phyloP scores from a whole-genome alignment of 2,888 invertebrate species.

The Eristalinus aeneus region DNA sequence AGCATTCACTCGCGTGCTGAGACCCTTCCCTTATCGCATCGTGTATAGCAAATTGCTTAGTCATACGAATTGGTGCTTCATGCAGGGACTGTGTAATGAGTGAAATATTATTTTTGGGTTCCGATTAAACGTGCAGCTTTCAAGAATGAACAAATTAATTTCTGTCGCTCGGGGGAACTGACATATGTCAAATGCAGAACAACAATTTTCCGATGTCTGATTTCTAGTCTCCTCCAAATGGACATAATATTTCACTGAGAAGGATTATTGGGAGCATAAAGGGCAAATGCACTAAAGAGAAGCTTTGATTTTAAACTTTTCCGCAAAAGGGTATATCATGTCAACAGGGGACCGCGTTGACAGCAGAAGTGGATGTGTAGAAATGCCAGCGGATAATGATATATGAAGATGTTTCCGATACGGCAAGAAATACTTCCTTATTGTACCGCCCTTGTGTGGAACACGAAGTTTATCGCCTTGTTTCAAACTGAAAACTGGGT shows the following conservation, averaged over 20 bases:
- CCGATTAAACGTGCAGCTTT: not conserved
- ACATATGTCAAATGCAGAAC: not conserved
- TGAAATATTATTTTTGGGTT: not conserved
- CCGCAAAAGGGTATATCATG: not conserved
- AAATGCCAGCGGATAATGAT: not conserved
- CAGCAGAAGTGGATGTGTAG: not conserved
- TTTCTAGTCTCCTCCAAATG: not conserved
- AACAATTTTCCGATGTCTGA: not conserved
- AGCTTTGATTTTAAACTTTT: not conserved
- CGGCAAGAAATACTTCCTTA: not conserved
- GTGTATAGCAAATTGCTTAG: not conserved
- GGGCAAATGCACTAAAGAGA: not conserved
- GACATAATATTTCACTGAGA: too few relatives aligned
- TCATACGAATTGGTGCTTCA: not conserved
- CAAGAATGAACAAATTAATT: slow-evolving; percentile 1
- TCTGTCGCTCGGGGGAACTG: not conserved
- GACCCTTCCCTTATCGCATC: not conserved
- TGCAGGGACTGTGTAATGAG: not conserved
- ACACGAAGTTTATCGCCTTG: too few relatives aligned
- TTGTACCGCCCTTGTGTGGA: not conserved
- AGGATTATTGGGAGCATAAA: too few relatives aligned
- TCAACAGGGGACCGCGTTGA: not conserved
- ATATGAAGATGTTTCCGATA: too few relatives aligned
- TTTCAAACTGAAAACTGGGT: too few relatives aligned
- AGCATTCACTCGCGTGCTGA: not conserved